These are phyloP conservation scores for Drosophila gaucha DNA, from an alignment of 2,888 invertebrate genomes.

Conservation along the genomic window DNA sequence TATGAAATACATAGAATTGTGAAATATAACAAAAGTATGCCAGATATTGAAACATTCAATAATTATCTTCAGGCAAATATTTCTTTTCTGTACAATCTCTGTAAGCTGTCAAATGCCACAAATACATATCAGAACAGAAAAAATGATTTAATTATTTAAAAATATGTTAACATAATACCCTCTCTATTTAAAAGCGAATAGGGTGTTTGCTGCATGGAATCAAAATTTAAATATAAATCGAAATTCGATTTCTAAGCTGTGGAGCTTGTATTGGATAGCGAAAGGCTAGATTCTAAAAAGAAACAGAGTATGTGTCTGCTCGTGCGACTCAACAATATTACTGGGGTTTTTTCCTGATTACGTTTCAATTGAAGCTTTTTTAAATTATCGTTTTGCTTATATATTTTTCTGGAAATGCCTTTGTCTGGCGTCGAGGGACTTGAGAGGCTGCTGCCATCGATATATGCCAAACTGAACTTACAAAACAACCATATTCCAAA, in stretches of 20 bases:
- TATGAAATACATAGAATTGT: too few relatives aligned
- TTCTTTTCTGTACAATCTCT: too few relatives aligned
- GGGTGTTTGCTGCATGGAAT: neutral
- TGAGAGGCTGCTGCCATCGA: conserved; percentile 9
- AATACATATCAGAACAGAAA: neutral
- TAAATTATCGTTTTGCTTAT: conserved; percentile 32
- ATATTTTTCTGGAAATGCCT: conserved; percentile 2
- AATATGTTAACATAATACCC: too few relatives aligned
- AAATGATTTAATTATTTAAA: neutral
- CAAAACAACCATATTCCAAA: conserved; percentile 82
- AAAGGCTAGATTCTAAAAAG: neutral
- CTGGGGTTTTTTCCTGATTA: neutral
- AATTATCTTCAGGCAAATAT: too few relatives aligned
- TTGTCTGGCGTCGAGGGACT: conserved; percentile 38
- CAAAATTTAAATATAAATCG: neutral
- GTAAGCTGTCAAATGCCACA: neutral
- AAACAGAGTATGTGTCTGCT: conserved; percentile 10
- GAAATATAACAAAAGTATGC: neutral
- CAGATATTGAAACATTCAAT: too few relatives aligned
- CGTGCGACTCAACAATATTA: neutral
- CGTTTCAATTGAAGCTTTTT: conserved; percentile 20
- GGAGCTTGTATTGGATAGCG: too few relatives aligned
- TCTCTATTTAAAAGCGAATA: neutral
- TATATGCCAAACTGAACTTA: conserved; percentile 62
- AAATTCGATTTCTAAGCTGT: too few relatives aligned